Conservation (phyloP, 2,113 vertebrate species). For the Leucopsar rothschildi region DNA sequence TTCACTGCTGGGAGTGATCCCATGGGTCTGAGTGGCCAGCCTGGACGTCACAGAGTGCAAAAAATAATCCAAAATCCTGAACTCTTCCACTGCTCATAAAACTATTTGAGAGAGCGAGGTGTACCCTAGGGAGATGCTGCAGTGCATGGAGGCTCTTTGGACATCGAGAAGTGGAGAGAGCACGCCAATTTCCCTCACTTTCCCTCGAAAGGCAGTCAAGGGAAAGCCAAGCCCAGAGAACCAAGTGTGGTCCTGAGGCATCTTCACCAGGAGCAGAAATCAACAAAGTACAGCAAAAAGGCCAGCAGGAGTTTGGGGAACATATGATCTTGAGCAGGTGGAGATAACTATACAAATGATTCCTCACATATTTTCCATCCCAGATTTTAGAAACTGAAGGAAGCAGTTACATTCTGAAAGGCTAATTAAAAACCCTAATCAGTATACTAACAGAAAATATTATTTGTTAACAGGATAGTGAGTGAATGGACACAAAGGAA, state of each 20-base stretch:
- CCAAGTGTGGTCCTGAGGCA: not conserved
- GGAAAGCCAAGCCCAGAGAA: not conserved
- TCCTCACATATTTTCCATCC: not conserved
- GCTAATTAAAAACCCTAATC: not conserved
- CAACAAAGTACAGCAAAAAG: not conserved
- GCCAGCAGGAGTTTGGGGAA: not conserved
- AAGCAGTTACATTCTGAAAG: not conserved
- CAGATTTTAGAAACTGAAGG: not conserved
- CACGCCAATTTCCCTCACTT: not conserved
- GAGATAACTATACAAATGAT: not conserved
- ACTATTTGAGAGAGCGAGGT: not conserved
- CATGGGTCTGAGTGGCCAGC: not conserved
- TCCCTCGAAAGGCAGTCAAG: not conserved
- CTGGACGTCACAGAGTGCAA: not conserved
- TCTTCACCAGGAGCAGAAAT: not conserved
- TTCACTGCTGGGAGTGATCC: not conserved
- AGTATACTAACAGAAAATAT: not conserved
- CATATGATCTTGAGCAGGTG: not conserved
- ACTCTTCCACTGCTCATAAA: not conserved
- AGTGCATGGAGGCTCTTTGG: not conserved
- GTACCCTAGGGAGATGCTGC: rapidly evolving
- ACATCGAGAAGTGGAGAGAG: not conserved
- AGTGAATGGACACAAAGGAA: not conserved
- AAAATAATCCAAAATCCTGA: not conserved
- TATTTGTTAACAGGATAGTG: not conserved